Base-by-base conservation (phyloP, 2,113 vertebrate species). In the Lipophrys pholis region DNA sequence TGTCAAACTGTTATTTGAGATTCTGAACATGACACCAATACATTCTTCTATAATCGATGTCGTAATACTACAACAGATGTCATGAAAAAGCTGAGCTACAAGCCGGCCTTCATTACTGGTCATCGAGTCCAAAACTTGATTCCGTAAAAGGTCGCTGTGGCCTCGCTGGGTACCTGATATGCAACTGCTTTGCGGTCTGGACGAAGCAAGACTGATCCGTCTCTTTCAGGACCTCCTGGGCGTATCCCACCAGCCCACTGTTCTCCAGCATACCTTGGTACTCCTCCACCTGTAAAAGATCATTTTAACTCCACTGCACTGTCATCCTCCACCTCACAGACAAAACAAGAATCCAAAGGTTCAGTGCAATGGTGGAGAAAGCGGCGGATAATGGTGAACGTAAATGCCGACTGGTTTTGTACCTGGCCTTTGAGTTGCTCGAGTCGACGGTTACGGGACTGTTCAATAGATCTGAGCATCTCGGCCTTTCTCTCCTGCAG, bases 181-280 rank as follows among this genome's bases (percentile, higher is more conserved):
- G 96, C 21, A 99, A 96, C 46, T 98, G 98, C 78, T 98, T 99
- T 12, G 98, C 98, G 1, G 96, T 98, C 94, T 99, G 97, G 17
- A 99, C 97, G 35, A 99, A 99, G 87, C 97, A 99, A 46, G 97
- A 98, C 36, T 97, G 97, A 58, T 99, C 97, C 0, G 96, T 97
- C 92, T 99, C 98, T 72, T 99, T 99, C 67, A 99, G 95, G 21
- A 99, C 98, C 87, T 99, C 98, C 82, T 99, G 98, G 12, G 98
- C 98, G 2, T 98, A 99, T 55, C 98, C 98, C 58, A 99, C 97
- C 0, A 99, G 94, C 1, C 98, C 98, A 5, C 87, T 97, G 89
- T 98, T 98, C 93, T 99, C 97, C 83, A 99, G 86, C 73, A 99
- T 96, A n/a, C 98, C 97, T 85, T 96, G 96, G 89, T 98, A 98